Evolutionary conservation across 2,113 vertebrate species (phyloP).

Genomic region (Camelus dromedarius): DNA sequence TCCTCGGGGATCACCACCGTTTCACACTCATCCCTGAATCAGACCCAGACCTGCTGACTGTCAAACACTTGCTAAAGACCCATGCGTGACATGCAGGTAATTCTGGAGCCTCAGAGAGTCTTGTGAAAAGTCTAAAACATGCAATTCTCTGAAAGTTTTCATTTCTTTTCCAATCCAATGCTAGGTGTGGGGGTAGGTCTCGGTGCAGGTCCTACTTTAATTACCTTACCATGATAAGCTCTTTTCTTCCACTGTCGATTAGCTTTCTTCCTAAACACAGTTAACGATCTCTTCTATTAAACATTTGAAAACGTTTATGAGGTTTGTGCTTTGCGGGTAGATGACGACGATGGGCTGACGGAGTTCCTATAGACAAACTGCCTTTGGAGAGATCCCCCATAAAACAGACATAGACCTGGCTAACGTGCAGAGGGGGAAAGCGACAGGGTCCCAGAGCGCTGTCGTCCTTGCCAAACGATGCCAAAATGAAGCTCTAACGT

Average conservation of each 20-base stretch:
- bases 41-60: neutral
- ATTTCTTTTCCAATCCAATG: neutral
- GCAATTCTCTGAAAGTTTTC: neutral
- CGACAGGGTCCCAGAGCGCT: neutral
- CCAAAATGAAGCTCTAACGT: conserved; percentile 29
- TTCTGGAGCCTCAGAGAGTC: neutral
- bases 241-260: neutral
- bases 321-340: neutral
- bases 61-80: neutral
- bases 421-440: neutral
- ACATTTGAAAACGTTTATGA: neutral
- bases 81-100: neutral
- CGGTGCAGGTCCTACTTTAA: neutral
- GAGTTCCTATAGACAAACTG: neutral
- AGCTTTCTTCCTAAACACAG: conserved; percentile 15
- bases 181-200: no score
- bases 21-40: neutral
- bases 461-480: neutral
- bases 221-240: neutral
- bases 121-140: neutral
- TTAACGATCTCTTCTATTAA: neutral
- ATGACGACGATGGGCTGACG: neutral
- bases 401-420: neutral
- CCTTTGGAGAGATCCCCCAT: neutral
- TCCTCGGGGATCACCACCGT: rapidly evolving